phyloP scores from a whole-genome alignment of 2,113 vertebrate species.

The Tupaia chinensis region DNA sequence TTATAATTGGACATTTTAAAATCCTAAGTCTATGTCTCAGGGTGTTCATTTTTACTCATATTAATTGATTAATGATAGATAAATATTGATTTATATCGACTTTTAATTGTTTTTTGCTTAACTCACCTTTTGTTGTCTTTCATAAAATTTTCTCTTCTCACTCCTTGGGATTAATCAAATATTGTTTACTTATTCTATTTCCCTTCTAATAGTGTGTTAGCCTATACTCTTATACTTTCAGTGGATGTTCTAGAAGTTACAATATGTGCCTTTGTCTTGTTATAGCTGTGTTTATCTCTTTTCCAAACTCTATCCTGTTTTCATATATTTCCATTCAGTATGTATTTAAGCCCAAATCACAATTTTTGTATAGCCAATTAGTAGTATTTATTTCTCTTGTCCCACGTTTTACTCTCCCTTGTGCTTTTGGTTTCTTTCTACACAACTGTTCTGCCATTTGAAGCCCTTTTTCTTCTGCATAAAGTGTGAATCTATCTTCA shows the following conservation, averaged over 20 bases:
- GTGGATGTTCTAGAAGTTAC: background rate
- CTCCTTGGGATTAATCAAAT: background rate
- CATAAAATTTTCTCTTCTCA: background rate
- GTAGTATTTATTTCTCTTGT: background rate
- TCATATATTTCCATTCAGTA: background rate
- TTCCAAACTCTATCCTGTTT: background rate
- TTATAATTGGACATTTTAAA: background rate
- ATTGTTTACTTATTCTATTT: background rate
- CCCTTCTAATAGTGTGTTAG: background rate
- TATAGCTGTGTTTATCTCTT: background rate
- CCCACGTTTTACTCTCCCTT: background rate
- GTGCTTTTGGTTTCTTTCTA: background rate
- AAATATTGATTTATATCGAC: background rate
- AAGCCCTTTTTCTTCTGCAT: background rate
- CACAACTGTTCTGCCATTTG: background rate
- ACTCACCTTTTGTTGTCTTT: background rate
- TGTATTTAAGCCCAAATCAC: background rate
- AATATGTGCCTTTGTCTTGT: background rate
- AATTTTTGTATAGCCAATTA: background rate
- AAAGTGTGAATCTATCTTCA: background rate
- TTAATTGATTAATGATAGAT: background rate
- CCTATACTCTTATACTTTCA: background rate
- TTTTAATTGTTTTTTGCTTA: background rate
- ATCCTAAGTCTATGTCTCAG: background rate
- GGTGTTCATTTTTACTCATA: background rate